These are phyloP conservation scores for Bufo gargarizans DNA, from an alignment of 2,113 vertebrate genomes.

Conservation along the genomic window DNA sequence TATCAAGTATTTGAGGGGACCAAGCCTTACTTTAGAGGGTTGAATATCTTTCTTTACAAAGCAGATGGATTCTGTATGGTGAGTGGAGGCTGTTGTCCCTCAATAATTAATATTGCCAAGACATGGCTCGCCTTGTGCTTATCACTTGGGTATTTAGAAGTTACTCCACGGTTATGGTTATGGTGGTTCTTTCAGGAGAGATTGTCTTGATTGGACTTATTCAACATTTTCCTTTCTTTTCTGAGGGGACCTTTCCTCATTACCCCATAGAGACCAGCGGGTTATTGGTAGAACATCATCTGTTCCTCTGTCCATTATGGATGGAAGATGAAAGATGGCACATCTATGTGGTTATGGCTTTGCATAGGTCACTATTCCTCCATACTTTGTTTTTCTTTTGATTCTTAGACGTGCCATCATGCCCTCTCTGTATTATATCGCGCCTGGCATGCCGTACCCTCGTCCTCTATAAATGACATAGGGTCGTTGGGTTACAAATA, in stretches of 20 bases:
- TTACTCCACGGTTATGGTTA: too few relatives aligned
- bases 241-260: not conserved
- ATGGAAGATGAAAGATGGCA: not conserved
- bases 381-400: not conserved
- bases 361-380: not conserved
- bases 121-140: too few relatives aligned
- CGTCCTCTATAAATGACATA: not conserved
- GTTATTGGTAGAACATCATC: not conserved
- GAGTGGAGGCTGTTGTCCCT: too few relatives aligned
- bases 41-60: too few relatives aligned
- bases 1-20: too few relatives aligned
- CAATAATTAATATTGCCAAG: too few relatives aligned
- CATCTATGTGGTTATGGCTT: not conserved
- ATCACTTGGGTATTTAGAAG: too few relatives aligned
- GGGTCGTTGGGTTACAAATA: not conserved
- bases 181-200: too few relatives aligned
- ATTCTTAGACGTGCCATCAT: not conserved
- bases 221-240: too few relatives aligned
- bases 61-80: too few relatives aligned
- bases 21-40: too few relatives aligned
- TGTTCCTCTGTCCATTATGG: not conserved
- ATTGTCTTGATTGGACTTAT: too few relatives aligned
- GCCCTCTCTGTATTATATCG: not conserved
- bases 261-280: not conserved
- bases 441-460: not conserved